Base-by-base conservation (phyloP, 2,113 vertebrate species). In the Thunnus thynnus region DNA sequence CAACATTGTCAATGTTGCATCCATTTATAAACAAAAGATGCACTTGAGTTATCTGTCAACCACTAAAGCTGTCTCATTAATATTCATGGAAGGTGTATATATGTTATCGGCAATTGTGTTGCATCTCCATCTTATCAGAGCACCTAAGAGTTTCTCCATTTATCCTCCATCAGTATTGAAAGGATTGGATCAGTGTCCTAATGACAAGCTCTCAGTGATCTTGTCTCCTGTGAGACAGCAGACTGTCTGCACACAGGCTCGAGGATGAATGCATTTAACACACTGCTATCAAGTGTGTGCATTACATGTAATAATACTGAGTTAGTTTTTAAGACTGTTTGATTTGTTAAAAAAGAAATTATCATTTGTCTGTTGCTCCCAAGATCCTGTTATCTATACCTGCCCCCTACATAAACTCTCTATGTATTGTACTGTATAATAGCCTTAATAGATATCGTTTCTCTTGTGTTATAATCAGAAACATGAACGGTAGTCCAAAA, bases 131-230 rank as follows among this genome's bases (percentile, higher is more conserved):
- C n/a, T 12, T 41, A 9, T 62, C 12, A 5, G 12, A 17, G 25
- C 27, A 30, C 13, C 36, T 48, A 55, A 64, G 44, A 41, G 52
- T 16, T 72, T 65, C 60, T 62, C 58, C 17, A 62, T 62, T 44
- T n/a, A 10, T 41, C 3, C 13, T 22, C 20, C 32, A 52, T 52
- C 58, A 67, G 62, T 18, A 67, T 2, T 66, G 10, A 72, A 65
- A 30, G 25, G 54, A 64, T 44, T 60, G 13, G 54, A 46, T 73
- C 58, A 36, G 18, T 9, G 52, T 13, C 7, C 52, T 44, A 41
- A 58, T 60, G 20, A 56, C 20, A 16, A 0, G 36, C 36, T 41
- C 32, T 62, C 32, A 44, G 36, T 5, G 60, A 62, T 41, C 11
- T 7, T 58, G 36, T 41, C 36, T 52, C 14, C 14, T 32, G 5